Base-by-base conservation (phyloP, 2,797 vertebrate species). In the Mus spretus region DNA sequence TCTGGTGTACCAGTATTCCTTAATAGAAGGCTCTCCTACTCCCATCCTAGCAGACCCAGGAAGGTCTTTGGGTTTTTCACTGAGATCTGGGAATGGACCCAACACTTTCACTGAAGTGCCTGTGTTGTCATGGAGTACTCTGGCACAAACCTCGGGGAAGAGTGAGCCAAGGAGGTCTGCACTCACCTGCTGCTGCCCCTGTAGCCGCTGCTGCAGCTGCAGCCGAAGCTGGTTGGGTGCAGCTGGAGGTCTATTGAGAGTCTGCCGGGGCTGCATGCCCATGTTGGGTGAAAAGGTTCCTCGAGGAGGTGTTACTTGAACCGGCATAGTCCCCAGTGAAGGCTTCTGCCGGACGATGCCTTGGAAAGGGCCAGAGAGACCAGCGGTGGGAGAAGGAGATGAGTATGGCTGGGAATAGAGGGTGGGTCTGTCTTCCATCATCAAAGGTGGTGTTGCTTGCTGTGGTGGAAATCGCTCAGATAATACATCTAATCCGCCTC, bases 181-280 rank as follows among this genome's bases (percentile, higher is more conserved):
- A 86, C 83, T 98, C 96, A 99, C 99, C 99, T 99, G 99, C 98
- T 99, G 99, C 0, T 99, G 99, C 4, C 99, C 99, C 97, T 99
- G 99, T 65, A 99, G 98, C n/a, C 99, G 98, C 98, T 99, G 99
- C 97, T 99, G 99, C 74, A 99, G 99, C 97, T 99, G 99, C 91
- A 99, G 98, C 37, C 99, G 98, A 80, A 99, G 99, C 61, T 99
- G 99, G 98, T 99, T 99, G 92, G 99, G 99, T 31, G 99, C 99
- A 22, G 98, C 99, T 0, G 99, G 98, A 65, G 98, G 98, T 84
- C 99, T 98, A 96, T 70, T 98, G 94, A 99, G 91, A 0, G 98
- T 98, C 98, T 99, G 98, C 79, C 99, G 98, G 65, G 99, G 98
- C 20, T 98, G 99, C 96, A 99, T 97, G 67, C 98, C 98, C 90